These are phyloP conservation scores for Troilus luridus DNA, from an alignment of 2,888 invertebrate species.

Conservation along the genomic window DNA sequence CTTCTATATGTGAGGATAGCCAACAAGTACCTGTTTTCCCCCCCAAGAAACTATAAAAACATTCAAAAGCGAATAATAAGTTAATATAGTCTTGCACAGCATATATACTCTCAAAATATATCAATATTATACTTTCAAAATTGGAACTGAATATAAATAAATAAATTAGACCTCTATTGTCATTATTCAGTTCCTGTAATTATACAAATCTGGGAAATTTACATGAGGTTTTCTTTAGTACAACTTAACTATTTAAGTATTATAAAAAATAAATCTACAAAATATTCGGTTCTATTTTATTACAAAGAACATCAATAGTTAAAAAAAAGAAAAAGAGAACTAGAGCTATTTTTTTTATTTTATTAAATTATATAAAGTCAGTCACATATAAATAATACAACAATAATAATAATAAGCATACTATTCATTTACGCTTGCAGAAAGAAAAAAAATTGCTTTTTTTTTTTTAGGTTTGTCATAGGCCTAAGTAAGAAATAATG, in stretches of 20 bases:
- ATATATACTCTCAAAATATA: constrained; percentile 49
- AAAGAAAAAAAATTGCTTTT: constrained; percentile 40
- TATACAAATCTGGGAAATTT: constrained; percentile 44
- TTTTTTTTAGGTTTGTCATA: constrained; percentile 30
- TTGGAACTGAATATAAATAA: constrained; percentile 45
- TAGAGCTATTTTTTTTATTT: constrained; percentile 54
- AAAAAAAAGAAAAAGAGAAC: constrained; percentile 40
- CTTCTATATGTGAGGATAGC: not conserved
- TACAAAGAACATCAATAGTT: constrained; percentile 40
- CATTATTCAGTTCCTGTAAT: constrained; percentile 59
- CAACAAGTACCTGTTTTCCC: not conserved
- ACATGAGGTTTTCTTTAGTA: constrained; percentile 44
- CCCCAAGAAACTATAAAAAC: constrained; percentile 41
- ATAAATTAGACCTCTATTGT: constrained; percentile 55
- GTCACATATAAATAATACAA: constrained; percentile 44
- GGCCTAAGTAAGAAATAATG: constrained; percentile 59
- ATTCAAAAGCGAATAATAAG: constrained; percentile 43
- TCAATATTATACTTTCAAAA: constrained; percentile 4
- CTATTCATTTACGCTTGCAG: constrained; percentile 29
- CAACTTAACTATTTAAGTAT: constrained; percentile 53
- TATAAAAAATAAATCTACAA: constrained; percentile 58
- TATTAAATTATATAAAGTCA: constrained; percentile 57
- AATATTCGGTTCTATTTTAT: constrained; percentile 55
- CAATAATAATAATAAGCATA: constrained; percentile 28
- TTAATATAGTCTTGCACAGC: constrained; percentile 57